Evolutionary conservation across 2,888 invertebrate genomes (phyloP).

Genomic region (Tenodera sinensis): DNA sequence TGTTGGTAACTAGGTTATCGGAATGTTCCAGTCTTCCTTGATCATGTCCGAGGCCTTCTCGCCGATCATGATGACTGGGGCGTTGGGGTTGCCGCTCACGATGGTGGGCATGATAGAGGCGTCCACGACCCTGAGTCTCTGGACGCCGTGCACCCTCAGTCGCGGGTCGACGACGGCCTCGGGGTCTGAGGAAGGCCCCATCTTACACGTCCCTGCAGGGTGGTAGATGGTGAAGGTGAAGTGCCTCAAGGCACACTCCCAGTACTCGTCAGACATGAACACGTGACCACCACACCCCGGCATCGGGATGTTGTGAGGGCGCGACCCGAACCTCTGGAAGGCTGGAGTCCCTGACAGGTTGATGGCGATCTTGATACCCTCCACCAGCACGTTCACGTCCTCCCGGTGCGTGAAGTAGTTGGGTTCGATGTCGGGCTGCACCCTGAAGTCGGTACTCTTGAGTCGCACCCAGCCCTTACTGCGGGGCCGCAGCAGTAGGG

Average conservation of each 20-base stretch:
- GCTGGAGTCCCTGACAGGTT: constrained; percentile 70
- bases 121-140: constrained; percentile 73
- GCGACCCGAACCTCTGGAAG: constrained; percentile 75
- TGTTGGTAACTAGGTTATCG: neutral
- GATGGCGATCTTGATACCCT: constrained; percentile 45
- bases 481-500: constrained; percentile 76
- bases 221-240: constrained; percentile 81
- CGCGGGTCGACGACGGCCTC: constrained; percentile 78
- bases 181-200: constrained; percentile 74
- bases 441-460: constrained; percentile 73
- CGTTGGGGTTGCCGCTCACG: constrained; percentile 86
- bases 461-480: constrained; percentile 86
- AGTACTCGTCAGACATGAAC: constrained; percentile 76
- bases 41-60: constrained; percentile 88
- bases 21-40: constrained; percentile 69
- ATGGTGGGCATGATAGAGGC: constrained; percentile 88
- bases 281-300: constrained; percentile 74
- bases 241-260: constrained; percentile 81
- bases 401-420: constrained; percentile 86
- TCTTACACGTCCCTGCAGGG: constrained; percentile 80
- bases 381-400: constrained; percentile 73
- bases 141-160: constrained; percentile 71
- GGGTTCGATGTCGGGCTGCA: constrained; percentile 82
- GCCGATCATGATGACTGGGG: constrained; percentile 85
- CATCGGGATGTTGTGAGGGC: constrained; percentile 73